Evolutionary conservation across 2,888 invertebrate genomes (phyloP).

Genomic region (Vanessa cardui): DNA sequence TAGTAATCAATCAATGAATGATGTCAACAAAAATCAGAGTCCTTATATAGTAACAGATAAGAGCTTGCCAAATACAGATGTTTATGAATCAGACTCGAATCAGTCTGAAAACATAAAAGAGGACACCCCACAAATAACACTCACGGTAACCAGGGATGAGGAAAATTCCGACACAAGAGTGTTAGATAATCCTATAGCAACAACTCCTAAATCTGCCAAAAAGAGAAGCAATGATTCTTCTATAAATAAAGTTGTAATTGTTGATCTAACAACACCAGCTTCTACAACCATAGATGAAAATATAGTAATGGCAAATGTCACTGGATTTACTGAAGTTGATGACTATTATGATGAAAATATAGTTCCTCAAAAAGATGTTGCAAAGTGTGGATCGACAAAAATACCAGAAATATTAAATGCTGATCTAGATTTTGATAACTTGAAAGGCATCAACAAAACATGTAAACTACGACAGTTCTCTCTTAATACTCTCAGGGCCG

Average conservation of each 20-base stretch:
- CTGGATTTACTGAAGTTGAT: slow-evolving; percentile 60
- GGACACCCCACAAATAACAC: slow-evolving; percentile 35
- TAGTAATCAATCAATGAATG: slow-evolving; percentile 71
- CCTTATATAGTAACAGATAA: slow-evolving; percentile 67
- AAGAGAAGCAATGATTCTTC: slow-evolving; percentile 39
- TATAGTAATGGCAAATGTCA: slow-evolving; percentile 72
- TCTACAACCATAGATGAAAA: slow-evolving; percentile 59
- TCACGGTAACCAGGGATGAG: background rate
- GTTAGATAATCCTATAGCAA: slow-evolving; percentile 31
- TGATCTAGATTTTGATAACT: slow-evolving; percentile 73
- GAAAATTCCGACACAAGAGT: slow-evolving; percentile 50
- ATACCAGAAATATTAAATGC: slow-evolving; percentile 72
- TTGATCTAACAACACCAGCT: slow-evolving; percentile 61
- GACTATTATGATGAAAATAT: slow-evolving; percentile 36
- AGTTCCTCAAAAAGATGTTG: slow-evolving; percentile 38
- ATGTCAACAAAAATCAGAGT: slow-evolving; percentile 53
- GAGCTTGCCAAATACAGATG: slow-evolving; percentile 73
- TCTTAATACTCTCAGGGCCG: slow-evolving; percentile 67
- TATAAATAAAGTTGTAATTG: slow-evolving; percentile 46
- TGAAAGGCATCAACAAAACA: slow-evolving; percentile 67
- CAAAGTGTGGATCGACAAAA: slow-evolving; percentile 70
- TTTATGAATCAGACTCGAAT: slow-evolving; percentile 82
- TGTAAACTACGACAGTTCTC: slow-evolving; percentile 66
- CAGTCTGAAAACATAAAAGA: slow-evolving; percentile 57
- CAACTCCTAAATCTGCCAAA: slow-evolving; percentile 39